Percentiles rank a stretch among this genome's conserved stretches.
Conservation (phyloP, 2,797 vertebrate genomes). For the Synaphobranchus kaupii region DNA sequence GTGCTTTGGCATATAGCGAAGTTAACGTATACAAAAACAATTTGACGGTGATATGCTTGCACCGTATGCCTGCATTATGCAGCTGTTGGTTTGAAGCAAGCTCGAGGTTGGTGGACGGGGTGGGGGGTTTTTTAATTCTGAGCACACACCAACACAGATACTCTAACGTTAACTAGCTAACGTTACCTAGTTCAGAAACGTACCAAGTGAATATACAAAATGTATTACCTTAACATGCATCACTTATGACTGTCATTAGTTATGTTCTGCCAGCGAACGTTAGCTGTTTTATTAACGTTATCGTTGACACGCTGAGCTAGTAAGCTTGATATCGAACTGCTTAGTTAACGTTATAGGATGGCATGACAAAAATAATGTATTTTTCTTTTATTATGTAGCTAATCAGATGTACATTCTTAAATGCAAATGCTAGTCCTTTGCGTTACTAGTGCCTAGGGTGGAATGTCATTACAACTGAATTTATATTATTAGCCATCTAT, state of each 20-base stretch:
- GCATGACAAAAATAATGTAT: not conserved
- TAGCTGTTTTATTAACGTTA: not conserved
- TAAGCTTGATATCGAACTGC: not conserved
- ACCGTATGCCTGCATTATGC: not conserved
- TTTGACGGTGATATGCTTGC: not conserved
- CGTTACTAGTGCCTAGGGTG: not conserved
- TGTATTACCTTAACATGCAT: not conserved
- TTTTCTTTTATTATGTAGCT: not conserved
- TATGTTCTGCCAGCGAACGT: not conserved
- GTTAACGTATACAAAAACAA: not conserved
- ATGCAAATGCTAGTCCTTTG: not conserved
- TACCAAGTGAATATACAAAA: not conserved
- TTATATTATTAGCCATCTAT: not conserved
- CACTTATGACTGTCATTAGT: not conserved
- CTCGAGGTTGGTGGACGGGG: not conserved
- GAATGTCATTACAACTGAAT: not conserved
- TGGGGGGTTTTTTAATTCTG: not conserved
- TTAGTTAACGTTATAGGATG: not conserved
- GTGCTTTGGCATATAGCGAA: not conserved
- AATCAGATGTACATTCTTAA: not conserved
- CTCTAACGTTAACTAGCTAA: not conserved
- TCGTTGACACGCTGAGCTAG: not conserved
- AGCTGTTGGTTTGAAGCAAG: slow-evolving; percentile 8
- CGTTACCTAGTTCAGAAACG: not conserved
- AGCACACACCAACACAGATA: slow-evolving; percentile 5